Evolutionary conservation across 2,797 vertebrate species (phyloP), one percentile per base, ranked within the genome.

Genomic region (Cynopterus sphinx): DNA sequence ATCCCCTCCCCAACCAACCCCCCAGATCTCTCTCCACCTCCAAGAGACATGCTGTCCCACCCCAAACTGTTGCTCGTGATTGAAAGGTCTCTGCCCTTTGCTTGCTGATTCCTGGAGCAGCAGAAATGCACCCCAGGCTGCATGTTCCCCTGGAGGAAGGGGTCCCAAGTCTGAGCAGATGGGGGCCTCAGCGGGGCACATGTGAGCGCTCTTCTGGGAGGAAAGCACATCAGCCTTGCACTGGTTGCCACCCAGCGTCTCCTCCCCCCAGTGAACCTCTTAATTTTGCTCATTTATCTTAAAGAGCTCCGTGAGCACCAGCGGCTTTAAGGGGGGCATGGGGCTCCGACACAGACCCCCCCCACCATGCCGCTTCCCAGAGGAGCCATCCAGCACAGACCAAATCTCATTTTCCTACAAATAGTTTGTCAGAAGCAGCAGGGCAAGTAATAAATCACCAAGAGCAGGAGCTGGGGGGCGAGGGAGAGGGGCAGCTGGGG

Each of bases 231-330:
- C 92, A 77, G 95, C 63, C 87, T 75, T 75, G 57, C 43, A 46
- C 61, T 97, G 67, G 57, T 94, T 90, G 94, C 97, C 97, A 97
- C 91, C 96, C 96, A 96, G 92, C 15, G 98, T 98, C 99, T 99
- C 98, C 98, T 99, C 98, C 98, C 99, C 99, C 99, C 99, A 99
- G 98, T 99, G 98, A 99, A 99, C 99, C 99, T 99, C 99, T 99
- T 99, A 99, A 99, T 99, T 99, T 99, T 99, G 98, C 99, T 99
- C 99, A 99, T 99, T 99, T 99, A 99, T 99, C 99, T 99, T 99
- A 99, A 99, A 98, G 98, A 98, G 98, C 98, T 98, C 96, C 96
- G 98, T 99, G 98, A 99, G 99, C 98, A 99, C 99, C 98, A 98
- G 98, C 98, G 98, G 99, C 98, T 99, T 98, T 98, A 92, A 96